Base-by-base conservation (phyloP, 1,140 invertebrate species). In the Zaprionus lachaisei region DNA sequence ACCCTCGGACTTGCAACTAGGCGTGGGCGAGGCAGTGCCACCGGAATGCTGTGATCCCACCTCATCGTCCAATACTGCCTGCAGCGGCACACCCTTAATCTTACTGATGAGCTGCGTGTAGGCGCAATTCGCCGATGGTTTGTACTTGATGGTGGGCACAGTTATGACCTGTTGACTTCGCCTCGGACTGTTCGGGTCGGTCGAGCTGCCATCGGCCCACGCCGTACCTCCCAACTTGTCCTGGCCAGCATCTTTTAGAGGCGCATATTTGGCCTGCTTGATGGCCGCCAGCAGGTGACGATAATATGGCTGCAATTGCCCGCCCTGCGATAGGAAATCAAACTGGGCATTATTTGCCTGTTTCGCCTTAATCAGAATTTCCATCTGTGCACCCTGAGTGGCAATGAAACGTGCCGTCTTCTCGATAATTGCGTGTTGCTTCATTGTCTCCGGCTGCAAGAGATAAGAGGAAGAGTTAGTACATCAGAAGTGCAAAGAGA, bases 341-440 rank as follows among this genome's bases (percentile, higher is more conserved):
- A 99, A 99, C 93, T 98, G 97, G 2, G 96, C 94, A 94, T 99
- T 99, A 79, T 96, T 96, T 0, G 97, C 95, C 93, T 99, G 99
- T 93, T 99, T 99, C 9, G 98, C 97, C 94, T 99, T 99, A 65
- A 99, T 96, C 0, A 99, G 94, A 63, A 99, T 99, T 94, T 99
- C 99, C 98, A 99, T 99, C 94, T 99, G 99, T 34, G 96, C 94
- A 1, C 98, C 99, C 93, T 99, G 98, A 51, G 95, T 94, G 71
- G 97, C 96, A 75, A 99, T 98, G 94, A 99, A 99, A 58, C 96
- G 94, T 0, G 99, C 98, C 1, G 99, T 99, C 94, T 98, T 99
- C 92, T 99, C 98, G 87, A 99, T 99, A 62, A 99, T 97, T 5
- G 97, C 96, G 93, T 99, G 97, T 79, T 97, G 95, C 92, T 99